Evolutionary conservation across 2,888 invertebrate species (phyloP).

Genomic region (Chydorus sphaericus): DNA sequence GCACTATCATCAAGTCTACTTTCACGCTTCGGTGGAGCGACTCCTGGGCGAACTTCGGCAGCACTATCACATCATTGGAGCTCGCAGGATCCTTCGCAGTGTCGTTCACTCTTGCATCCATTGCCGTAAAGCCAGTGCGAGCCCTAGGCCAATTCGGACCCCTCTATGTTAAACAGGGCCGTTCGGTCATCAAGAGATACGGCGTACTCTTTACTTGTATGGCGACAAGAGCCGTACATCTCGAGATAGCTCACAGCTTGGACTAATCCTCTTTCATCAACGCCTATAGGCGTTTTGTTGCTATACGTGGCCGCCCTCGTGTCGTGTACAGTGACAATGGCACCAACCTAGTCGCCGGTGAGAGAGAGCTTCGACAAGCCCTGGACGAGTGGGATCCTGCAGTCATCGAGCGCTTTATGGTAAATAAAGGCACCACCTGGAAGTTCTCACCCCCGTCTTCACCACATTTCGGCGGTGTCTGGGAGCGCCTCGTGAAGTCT

Average conservation of each 20-base stretch:
- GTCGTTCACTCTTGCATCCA: neutral
- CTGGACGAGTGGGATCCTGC: constrained; percentile 14
- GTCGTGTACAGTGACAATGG: constrained; percentile 19
- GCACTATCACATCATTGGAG: neutral
- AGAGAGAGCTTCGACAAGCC: constrained; percentile 15
- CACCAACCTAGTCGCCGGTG: constrained; percentile 18
- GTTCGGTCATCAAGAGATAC: constrained; percentile 12
- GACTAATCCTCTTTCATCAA: constrained; percentile 4
- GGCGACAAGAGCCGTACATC: constrained; percentile 12
- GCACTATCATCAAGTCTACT: neutral
- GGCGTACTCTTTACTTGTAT: constrained; percentile 12
- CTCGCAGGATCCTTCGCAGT: neutral
- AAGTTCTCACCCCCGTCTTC: constrained; percentile 17
- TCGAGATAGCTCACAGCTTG: constrained; percentile 11
- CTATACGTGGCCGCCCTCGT: constrained; percentile 14
- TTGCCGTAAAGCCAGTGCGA: neutral
- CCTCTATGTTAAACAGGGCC: neutral
- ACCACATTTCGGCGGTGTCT: constrained; percentile 19
- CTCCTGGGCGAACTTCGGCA: neutral
- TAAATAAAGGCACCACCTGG: constrained; percentile 12
- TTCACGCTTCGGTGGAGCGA: neutral
- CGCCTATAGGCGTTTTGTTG: constrained; percentile 13
- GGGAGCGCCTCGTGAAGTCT: constrained; percentile 19
- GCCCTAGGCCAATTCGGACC: too few species aligned
- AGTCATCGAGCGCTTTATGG: neutral